A percentile compares a stretch with the other conserved stretches of the same genome.
Evolutionary conservation across 1,140 invertebrate species (phyloP).

Genomic region (Augochlora pura): DNA sequence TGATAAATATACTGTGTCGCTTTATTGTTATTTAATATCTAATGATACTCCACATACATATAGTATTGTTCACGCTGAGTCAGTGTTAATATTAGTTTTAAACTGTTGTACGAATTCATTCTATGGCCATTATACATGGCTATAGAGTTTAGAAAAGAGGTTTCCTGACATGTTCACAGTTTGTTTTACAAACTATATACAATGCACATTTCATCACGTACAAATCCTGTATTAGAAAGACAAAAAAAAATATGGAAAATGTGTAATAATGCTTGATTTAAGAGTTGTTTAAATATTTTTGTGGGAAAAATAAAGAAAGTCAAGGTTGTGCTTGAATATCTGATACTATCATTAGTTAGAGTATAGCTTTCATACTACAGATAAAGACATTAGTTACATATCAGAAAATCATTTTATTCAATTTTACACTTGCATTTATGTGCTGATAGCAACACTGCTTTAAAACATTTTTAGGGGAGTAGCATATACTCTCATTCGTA

Average conservation of each 20-base stretch:
- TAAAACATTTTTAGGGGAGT: constrained; percentile 3
- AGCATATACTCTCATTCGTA: not conserved
- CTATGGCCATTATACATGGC: not conserved
- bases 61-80: constrained; percentile 19
- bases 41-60: constrained; percentile 14
- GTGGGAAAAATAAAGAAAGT: constrained; percentile 54
- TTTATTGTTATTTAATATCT: constrained; percentile 24
- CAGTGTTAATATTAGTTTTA: constrained; percentile 30
- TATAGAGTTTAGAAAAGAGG: constrained; percentile 23
- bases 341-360: constrained; percentile 60
- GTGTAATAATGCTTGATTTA: constrained; percentile 54
- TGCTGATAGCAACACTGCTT: constrained; percentile 29
- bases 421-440: constrained; percentile 41
- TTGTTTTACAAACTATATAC: constrained; percentile 38
- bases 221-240: constrained; percentile 57
- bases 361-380: constrained; percentile 55
- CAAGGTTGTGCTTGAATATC: constrained; percentile 67
- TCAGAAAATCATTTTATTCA: constrained; percentile 57
- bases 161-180: constrained; percentile 31
- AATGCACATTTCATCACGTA: constrained; percentile 66
- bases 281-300: constrained; percentile 53
- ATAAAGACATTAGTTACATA: constrained; percentile 67
- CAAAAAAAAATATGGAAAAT: constrained; percentile 48
- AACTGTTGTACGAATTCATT: constrained; percentile 21
- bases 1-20: constrained; percentile 9